Conservation (phyloP, 1,140 invertebrate genomes). For the Drosophila aff. region DNA sequence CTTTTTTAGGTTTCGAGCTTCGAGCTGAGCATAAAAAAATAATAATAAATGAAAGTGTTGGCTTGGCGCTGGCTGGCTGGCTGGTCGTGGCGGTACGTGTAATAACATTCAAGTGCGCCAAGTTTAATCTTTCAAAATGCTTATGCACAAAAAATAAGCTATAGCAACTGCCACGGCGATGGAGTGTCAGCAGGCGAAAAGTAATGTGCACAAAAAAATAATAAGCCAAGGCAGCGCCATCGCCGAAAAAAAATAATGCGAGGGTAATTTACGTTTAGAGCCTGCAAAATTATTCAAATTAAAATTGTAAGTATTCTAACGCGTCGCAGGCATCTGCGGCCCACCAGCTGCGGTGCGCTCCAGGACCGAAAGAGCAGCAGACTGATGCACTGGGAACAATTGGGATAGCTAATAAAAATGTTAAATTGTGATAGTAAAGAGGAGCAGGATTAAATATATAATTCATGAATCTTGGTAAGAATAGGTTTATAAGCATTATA, state of each 20-base stretch:
- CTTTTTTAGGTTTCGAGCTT: constrained; percentile 55
- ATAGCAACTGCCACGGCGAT: constrained; percentile 35
- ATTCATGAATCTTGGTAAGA: too few relatives aligned
- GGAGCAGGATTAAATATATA: neutral
- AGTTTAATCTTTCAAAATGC: constrained; percentile 83
- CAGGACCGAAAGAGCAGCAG: constrained; percentile 27
- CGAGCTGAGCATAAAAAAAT: constrained; percentile 75
- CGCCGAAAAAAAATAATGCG: constrained; percentile 57
- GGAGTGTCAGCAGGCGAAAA: constrained; percentile 50
- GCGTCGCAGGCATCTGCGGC: constrained; percentile 58
- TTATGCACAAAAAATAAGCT: constrained; percentile 75
- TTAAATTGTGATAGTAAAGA: neutral
- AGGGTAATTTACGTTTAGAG: constrained; percentile 82
- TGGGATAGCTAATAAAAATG: neutral
- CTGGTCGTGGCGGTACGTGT: constrained; percentile 57
- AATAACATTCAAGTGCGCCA: constrained; percentile 82
- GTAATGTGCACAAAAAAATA: constrained; percentile 54
- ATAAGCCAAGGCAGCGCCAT: constrained; percentile 46
- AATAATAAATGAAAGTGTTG: constrained; percentile 84
- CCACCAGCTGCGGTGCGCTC: constrained; percentile 52
- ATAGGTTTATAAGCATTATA: too few relatives aligned
- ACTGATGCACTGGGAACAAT: constrained; percentile 14
- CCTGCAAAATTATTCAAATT: constrained; percentile 83
- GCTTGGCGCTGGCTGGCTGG: constrained; percentile 70
- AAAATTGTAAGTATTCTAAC: constrained; percentile 83